Base-by-base conservation (phyloP, 2,888 invertebrate species). In the Dysmachus trigonus region DNA sequence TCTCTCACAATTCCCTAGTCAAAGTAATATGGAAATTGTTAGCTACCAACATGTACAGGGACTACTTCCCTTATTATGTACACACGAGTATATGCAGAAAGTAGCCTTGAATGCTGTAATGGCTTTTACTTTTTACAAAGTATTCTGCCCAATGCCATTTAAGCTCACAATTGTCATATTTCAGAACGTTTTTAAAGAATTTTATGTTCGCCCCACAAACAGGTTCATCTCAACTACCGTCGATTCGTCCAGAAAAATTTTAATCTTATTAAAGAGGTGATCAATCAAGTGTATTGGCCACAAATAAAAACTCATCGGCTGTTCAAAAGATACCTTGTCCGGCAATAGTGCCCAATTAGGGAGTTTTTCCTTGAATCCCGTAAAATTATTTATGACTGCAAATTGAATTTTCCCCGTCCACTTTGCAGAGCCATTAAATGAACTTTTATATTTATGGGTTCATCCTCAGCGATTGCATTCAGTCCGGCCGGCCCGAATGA, bases 331-430 rank as follows among this genome's bases (percentile, higher is more conserved):
- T 62, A 62, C 8, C 53, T 62, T 30, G 27, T 62, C 18, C 62
- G 30, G 35, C 35, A 82, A 82, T 18, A 33, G 81, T 82, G 62
- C 62, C 53, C 81, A 82, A 82, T 82, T 82, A 82, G 81, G 41
- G 35, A 47, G 35, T 82, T 33, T 22, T 82, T 62, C 81, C 62
- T 33, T 82, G 35, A 62, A 82, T 33, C 35, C 33, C 22, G 22
- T 30, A 62, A 82, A 82, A 82, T 82, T 82, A 82, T 82, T 82
- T 82, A 82, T 82, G 81, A 82, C 81, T 30, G 53, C 81, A 82
- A 82, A 82, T 82, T 82, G 81, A 82, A 82, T 82, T 82, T 82
- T 82, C 81, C 81, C 15, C 81, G 81, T 82, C 62, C 81, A 82
- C 81, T 82, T 82, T 82, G 81, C 30, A 62, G 35, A 62, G 62